Conservation (phyloP, 2,797 vertebrate species). For the Parauchenoglanis ngamensis region DNA sequence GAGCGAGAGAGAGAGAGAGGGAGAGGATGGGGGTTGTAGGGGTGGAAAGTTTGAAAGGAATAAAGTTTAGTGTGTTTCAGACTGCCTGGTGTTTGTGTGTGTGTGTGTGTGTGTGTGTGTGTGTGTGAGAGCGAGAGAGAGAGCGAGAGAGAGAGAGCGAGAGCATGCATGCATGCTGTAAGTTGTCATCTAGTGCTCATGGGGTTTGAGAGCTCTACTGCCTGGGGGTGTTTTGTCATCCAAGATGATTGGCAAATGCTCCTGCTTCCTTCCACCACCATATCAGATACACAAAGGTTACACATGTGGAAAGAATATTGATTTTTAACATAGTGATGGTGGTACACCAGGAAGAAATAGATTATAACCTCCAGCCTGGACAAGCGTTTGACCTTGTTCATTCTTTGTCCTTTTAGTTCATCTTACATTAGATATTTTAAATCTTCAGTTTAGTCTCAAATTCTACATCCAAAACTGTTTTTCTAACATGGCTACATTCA, state of each 20-base stretch:
- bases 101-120: neutral
- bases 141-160: neutral
- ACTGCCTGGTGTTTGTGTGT: conserved; percentile 27
- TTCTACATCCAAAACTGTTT: neutral
- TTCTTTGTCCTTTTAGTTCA: neutral
- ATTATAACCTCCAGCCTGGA: conserved; percentile 75
- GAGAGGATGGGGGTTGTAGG: conserved; percentile 6
- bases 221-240: conserved; percentile 67
- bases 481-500: neutral
- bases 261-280: conserved; percentile 63
- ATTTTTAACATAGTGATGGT: conserved; percentile 81
- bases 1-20: conserved; percentile 37
- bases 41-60: conserved; percentile 45
- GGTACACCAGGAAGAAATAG: conserved; percentile 81
- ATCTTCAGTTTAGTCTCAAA: neutral
- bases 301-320: conserved; percentile 80
- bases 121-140: neutral
- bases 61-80: conserved; percentile 49
- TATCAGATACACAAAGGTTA: conserved; percentile 78
- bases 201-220: conserved; percentile 30
- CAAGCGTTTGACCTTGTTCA: conserved; percentile 23
- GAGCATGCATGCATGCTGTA: neutral
- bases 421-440: conserved; percentile 3
- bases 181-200: conserved; percentile 30
- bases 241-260: conserved; percentile 71